phyloP scores from a whole-genome alignment of 2,113 vertebrate species.

The Chiloscyllium plagiosum region DNA sequence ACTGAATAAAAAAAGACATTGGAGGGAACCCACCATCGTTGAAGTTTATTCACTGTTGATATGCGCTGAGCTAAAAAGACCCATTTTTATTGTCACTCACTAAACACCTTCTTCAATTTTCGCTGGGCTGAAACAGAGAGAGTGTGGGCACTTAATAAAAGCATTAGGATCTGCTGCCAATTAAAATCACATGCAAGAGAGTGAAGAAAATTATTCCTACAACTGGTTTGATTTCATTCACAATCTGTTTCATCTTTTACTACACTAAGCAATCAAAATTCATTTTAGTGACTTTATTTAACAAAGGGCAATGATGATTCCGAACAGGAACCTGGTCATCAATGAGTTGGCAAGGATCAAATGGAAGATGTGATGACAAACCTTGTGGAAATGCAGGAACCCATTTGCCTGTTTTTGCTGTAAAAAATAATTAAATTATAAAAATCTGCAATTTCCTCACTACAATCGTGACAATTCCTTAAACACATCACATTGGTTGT shows the following conservation, averaged over 20 bases:
- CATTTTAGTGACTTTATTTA: neutral
- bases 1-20: too few species aligned
- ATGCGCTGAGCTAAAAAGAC: neutral
- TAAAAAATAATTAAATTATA: neutral
- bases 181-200: neutral
- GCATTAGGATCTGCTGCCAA: neutral
- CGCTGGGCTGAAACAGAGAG: neutral
- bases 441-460: neutral
- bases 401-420: neutral
- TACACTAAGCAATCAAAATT: neutral
- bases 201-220: neutral
- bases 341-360: neutral
- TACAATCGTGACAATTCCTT: neutral
- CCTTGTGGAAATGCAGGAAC: neutral
- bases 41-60: neutral
- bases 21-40: neutral
- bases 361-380: neutral
- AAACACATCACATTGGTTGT: neutral
- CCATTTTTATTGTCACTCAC: neutral
- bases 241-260: neutral
- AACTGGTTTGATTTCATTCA: neutral
- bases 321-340: neutral
- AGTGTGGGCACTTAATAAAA: neutral
- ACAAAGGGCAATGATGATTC: neutral
- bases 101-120: neutral